Base-by-base conservation (phyloP, 30 jellyfish, hydroid and myxozoan species). In the Clytia hemisphaerica region DNA sequence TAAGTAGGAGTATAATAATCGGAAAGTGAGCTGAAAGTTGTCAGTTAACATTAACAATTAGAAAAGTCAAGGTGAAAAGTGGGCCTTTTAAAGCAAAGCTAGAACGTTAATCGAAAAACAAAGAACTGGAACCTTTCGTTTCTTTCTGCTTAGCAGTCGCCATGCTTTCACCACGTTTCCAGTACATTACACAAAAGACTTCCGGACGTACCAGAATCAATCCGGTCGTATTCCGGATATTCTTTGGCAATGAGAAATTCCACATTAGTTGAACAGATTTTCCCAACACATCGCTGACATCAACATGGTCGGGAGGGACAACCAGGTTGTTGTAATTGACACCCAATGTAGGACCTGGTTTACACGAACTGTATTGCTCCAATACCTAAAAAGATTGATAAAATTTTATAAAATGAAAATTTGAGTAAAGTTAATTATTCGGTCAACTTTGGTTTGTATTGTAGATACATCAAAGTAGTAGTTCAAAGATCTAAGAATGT, bases 231-330 rank as follows among this genome's bases (percentile, higher is more conserved):
- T 69, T 45, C 18, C 48, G 14, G n/a, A 53, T 0, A 21, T 57
- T 57, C 33, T 50, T 69, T 16, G 81, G 81, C 1, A 69, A 29
- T 16, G 81, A 69, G 34, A 74, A 58, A 35, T 74, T 58, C 86
- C 86, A 74, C 33, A 71, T 38, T 4, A 74, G 78, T 60, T 74
- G 78, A 10, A 59, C 86, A 1, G 86, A 74, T 0, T 54, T 44
- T 4, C 86, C 86, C 35, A 37, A 25, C 6, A 74, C 86, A 19
- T 74, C 86, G 10, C 37, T 29, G 15, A 74, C 53, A 24, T 44
- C 31, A 3, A 62, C 71, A 40, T 74, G 48, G 21, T 74, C 77
- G 22, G 77, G 77, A 5, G 84, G 84, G 18, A 27, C 78, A 30
- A 74, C 72, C 7, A 74, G 36, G 37, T 74, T 60, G 15, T 60